These are phyloP conservation scores for Rhinoraja longicauda DNA, from an alignment of 2,797 vertebrate species.

Conservation along the genomic window DNA sequence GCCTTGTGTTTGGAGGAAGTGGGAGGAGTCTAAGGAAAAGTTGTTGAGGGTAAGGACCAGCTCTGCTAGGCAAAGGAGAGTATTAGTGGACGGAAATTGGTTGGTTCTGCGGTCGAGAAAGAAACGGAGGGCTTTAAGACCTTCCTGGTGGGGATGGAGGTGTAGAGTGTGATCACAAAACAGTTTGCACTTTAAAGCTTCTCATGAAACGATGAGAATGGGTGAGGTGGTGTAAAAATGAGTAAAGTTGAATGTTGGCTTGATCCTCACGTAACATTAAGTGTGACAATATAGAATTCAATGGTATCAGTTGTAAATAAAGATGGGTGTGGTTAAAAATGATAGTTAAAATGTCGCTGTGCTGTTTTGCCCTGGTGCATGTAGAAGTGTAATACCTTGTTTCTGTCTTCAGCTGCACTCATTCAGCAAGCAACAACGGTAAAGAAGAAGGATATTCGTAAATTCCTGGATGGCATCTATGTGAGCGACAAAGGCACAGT, in stretches of 20 bases:
- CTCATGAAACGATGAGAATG: background rate
- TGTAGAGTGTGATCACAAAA: no score
- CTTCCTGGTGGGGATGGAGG: no score
- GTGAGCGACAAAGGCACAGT: slow-evolving; percentile 58
- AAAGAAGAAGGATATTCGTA: slow-evolving; percentile 52
- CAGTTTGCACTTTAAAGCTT: background rate
- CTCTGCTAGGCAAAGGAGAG: no score
- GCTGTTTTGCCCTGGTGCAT: slow-evolving; percentile 20
- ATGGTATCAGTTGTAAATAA: background rate
- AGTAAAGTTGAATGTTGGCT: background rate
- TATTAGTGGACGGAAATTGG: no score
- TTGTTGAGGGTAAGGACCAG: no score
- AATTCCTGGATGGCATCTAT: slow-evolving; percentile 62
- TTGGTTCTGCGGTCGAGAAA: no score
- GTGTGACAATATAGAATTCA: background rate
- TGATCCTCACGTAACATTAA: background rate
- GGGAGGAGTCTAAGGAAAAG: no score
- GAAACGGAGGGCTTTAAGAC: no score
- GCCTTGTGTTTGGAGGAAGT: no score
- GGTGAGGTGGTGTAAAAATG: background rate
- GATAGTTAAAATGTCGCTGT: no score
- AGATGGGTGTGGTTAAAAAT: no score
- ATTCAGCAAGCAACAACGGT: slow-evolving; percentile 56
- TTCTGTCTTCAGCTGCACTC: slow-evolving; percentile 47
- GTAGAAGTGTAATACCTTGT: background rate